Evolutionary conservation across 2,888 invertebrate species (phyloP).

Genomic region (Torymus texanus): DNA sequence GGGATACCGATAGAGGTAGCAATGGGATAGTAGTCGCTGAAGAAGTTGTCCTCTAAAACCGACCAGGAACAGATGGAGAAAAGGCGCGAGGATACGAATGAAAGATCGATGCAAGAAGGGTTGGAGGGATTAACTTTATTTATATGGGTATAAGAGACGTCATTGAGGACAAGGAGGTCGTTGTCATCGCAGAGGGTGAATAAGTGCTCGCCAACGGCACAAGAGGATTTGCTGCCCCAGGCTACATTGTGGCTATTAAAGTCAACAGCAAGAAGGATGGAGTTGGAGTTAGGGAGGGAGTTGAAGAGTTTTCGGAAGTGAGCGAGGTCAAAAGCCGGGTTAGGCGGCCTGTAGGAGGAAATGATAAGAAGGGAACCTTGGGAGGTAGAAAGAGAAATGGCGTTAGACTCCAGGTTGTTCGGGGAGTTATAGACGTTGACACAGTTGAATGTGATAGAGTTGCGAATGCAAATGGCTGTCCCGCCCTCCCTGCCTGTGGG

Average conservation of each 20-base stretch:
- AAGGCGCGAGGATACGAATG: constrained; percentile 37
- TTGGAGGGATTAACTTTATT: constrained; percentile 3
- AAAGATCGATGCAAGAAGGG: constrained; percentile 38
- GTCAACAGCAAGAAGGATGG: neutral
- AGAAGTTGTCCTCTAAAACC: constrained; percentile 20
- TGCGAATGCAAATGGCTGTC: constrained; percentile 10
- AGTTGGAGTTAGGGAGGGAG: too few species aligned
- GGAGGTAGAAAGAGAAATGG: neutral
- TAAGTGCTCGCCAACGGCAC: neutral
- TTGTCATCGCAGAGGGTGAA: neutral
- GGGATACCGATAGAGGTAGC: neutral
- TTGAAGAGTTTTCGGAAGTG: too few species aligned
- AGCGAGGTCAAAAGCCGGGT: neutral
- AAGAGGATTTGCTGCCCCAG: constrained; percentile 6
- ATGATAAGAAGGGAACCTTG: neutral
- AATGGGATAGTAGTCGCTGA: constrained; percentile 47
- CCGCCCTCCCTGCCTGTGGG: constrained; percentile 24
- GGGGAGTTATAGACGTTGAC: neutral
- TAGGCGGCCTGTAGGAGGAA: neutral
- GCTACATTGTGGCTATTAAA: constrained; percentile 2
- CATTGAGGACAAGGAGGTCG: constrained; percentile 39
- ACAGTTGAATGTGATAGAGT: constrained; percentile 18
- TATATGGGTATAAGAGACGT: constrained; percentile 27
- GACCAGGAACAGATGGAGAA: constrained; percentile 26
- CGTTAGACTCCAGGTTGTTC: constrained; percentile 17